A percentile compares a stretch with the other conserved stretches of the same genome.
These are phyloP conservation scores for Tonatia bakeri DNA, from an alignment of 2,113 vertebrate genomes.

Conservation along the genomic window DNA sequence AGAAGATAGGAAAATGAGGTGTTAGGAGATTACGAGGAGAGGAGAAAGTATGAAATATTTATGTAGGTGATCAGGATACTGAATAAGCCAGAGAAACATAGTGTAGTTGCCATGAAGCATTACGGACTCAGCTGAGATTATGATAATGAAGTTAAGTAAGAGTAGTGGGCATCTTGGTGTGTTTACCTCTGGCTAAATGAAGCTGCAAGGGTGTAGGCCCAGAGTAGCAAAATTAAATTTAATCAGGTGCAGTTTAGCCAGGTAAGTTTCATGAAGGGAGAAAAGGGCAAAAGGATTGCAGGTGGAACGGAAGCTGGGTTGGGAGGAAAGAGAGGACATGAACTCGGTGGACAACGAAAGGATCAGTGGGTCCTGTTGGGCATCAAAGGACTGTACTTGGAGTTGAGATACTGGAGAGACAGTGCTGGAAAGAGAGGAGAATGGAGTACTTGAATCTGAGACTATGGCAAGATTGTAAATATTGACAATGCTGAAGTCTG, in stretches of 20 bases:
- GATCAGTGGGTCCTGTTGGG: not conserved
- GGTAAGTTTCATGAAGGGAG: not conserved
- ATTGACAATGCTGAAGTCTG: not conserved
- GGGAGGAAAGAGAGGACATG: not conserved
- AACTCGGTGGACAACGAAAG: not conserved
- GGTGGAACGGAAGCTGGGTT: not conserved
- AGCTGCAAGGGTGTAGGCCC: not conserved
- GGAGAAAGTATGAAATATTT: not conserved
- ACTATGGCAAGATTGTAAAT: not conserved
- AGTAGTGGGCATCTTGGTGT: not conserved
- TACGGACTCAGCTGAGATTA: not conserved
- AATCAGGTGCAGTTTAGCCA: not conserved
- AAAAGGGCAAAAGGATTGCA: not conserved
- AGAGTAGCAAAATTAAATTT: not conserved
- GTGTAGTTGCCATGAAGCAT: not conserved
- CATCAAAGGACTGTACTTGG: not conserved
- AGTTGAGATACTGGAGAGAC: not conserved
- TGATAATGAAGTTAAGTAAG: not conserved
- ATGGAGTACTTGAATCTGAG: not conserved
- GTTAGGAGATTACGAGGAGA: not conserved
- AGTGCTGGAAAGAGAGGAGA: not conserved
- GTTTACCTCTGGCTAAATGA: not conserved
- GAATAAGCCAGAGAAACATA: not conserved
- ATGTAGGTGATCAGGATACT: not conserved
- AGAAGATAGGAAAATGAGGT: not conserved